A percentile compares a stretch with the other conserved stretches of the same genome.
Evolutionary conservation across 2,888 invertebrate species (phyloP).

Genomic region (Saturnia japonica): DNA sequence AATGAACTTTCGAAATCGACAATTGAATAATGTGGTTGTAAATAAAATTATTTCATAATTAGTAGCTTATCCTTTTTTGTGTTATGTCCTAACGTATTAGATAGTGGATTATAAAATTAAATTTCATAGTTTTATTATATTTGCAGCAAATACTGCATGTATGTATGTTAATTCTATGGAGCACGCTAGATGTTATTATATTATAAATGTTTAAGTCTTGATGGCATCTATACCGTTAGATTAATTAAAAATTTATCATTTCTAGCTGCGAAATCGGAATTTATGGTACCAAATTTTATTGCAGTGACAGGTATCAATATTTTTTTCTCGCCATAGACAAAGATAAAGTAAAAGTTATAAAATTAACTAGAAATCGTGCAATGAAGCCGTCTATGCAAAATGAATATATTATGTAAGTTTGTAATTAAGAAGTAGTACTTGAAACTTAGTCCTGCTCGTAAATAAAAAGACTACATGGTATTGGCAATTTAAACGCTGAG

Average conservation of each 20-base stretch:
- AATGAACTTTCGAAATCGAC: background rate
- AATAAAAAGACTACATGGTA: background rate
- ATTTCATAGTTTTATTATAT: background rate
- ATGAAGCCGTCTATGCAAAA: no score
- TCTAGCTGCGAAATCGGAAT: background rate
- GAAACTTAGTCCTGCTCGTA: background rate
- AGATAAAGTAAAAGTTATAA: background rate
- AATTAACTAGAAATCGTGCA: no score
- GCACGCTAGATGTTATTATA: background rate
- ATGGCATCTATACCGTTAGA: background rate
- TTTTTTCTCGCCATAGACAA: background rate
- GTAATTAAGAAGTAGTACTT: background rate
- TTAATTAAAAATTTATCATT: background rate
- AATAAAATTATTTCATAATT: constrained; percentile 5
- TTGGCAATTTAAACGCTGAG: no score
- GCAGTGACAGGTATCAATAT: background rate
- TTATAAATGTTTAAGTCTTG: background rate
- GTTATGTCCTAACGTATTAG: constrained; percentile 1
- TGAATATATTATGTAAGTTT: background rate
- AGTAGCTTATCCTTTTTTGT: background rate
- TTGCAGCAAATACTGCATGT: background rate
- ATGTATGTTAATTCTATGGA: background rate
- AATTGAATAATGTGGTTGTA: background rate
- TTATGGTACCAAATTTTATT: background rate
- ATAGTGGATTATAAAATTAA: background rate